Evolutionary conservation across 2,888 invertebrate genomes (phyloP).

Genomic region (Mythimna ferrago): DNA sequence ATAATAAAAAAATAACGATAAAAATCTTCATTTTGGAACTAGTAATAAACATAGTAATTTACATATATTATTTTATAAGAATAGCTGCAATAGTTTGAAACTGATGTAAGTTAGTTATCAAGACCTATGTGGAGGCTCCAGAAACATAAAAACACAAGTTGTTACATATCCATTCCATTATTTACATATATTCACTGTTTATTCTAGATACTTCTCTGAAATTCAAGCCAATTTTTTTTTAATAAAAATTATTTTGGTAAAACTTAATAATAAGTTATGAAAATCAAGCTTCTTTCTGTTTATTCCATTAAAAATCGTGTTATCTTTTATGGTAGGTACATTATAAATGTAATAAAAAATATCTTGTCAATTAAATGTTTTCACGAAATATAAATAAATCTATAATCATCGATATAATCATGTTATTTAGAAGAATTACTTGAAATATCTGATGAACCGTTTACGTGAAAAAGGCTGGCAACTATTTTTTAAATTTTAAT

Average conservation of each 20-base stretch:
- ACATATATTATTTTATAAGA: no score
- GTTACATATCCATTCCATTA: no score
- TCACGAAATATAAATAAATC: slow-evolving; percentile 54
- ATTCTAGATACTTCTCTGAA: not conserved
- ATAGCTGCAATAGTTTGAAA: no score
- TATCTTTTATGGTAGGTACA: slow-evolving; percentile 59
- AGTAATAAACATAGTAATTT: no score
- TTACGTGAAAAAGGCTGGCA: slow-evolving; percentile 74
- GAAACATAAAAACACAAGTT: no score
- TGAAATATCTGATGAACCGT: slow-evolving; percentile 41
- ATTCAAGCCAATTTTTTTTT: not conserved
- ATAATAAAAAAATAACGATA: no score
- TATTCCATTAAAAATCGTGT: slow-evolving; percentile 52
- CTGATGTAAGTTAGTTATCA: no score
- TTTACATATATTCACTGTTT: not conserved
- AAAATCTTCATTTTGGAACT: not conserved
- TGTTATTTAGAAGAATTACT: slow-evolving; percentile 32
- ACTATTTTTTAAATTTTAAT: slow-evolving; percentile 36
- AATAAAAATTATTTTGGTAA: no score
- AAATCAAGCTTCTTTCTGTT: slow-evolving; percentile 60
- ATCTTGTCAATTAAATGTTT: slow-evolving; percentile 72
- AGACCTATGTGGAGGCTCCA: no score
- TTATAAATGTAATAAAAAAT: slow-evolving; percentile 56
- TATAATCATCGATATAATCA: no score
- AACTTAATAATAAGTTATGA: slow-evolving; percentile 16